Base-by-base conservation (phyloP, 2,888 invertebrate species). In the Tinea pellionella region DNA sequence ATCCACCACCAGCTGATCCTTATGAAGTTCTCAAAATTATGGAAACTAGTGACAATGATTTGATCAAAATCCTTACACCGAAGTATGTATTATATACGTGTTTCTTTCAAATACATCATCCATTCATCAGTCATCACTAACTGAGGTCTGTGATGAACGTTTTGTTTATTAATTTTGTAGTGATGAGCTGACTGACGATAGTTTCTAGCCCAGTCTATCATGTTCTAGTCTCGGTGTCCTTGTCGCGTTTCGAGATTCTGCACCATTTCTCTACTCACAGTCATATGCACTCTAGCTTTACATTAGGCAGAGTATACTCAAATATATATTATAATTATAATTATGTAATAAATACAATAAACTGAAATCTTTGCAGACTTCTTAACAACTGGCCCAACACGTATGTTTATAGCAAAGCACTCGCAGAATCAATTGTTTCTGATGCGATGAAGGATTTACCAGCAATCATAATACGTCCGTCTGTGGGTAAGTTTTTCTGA, bases 361-460 rank as follows among this genome's bases (percentile, higher is more conserved):
- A 59, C 13, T 11, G 37, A n/a, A 16, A 15, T 37, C 61, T 61
- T 75, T 79, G 61, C 67, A 89, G 89, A 66, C 85, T 93, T 62
- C 75, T 90, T 70, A 92, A 92, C 0, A 84, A 89, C 61, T 89
- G 92, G 62, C 95, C 95, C 2, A 95, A 95, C 73, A 94, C 94
- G 0, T 96, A 96, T 75, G 94, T 95, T 0, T 94, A 92, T 71
- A 95, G 96, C 0, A 96, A 96, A 81, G 93, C 94, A 3, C 75
- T 96, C 53, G 92, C 94, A 0, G 96, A 96, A 79, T 88, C 90
- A 56, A 73, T 95, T 63, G 91, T 95, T 1, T 89, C 90, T 12
- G 92, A 94, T 69, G 89, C 92, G 64, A 91, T 92, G 70, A 43
- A 43, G 6, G 86, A 89, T 24, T 72, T 96, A 19, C 95, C 95